These are phyloP conservation scores for Cochlearius cochlearius DNA, from an alignment of 2,113 vertebrate genomes.

Conservation along the genomic window DNA sequence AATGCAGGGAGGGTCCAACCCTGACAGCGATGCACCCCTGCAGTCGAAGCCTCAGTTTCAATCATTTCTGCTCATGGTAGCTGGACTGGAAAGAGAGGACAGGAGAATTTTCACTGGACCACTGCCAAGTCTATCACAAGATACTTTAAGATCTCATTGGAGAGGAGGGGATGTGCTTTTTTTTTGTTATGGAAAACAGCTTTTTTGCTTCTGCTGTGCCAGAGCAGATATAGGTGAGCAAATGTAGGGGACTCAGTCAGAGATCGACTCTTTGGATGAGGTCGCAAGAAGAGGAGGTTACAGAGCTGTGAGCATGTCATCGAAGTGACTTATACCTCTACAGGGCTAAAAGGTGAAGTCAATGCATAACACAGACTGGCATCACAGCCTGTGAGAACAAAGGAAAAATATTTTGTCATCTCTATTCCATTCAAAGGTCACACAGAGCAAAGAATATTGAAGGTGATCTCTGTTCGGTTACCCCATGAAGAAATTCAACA, in stretches of 20 bases:
- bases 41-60: not conserved
- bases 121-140: not conserved
- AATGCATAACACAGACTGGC: not conserved
- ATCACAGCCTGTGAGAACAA: not conserved
- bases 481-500: not conserved
- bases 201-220: not conserved
- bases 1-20: rapidly evolving
- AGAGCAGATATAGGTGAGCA: not conserved
- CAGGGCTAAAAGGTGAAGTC: not conserved
- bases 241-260: not conserved
- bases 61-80: not conserved
- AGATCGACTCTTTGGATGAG: not conserved
- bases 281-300: not conserved
- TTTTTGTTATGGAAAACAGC: not conserved
- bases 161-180: rapidly evolving
- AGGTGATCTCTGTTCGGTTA: not conserved
- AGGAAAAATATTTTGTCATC: not conserved
- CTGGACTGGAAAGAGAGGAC: not conserved
- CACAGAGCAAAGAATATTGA: not conserved
- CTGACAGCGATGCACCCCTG: not conserved
- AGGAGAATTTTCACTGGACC: not conserved
- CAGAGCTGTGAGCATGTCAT: not conserved
- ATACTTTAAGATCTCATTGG: not conserved
- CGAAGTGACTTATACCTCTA: not conserved
- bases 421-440: not conserved